These are phyloP conservation scores for Leptogaster cylindrica DNA, from an alignment of 2,888 invertebrate species.

Conservation along the genomic window DNA sequence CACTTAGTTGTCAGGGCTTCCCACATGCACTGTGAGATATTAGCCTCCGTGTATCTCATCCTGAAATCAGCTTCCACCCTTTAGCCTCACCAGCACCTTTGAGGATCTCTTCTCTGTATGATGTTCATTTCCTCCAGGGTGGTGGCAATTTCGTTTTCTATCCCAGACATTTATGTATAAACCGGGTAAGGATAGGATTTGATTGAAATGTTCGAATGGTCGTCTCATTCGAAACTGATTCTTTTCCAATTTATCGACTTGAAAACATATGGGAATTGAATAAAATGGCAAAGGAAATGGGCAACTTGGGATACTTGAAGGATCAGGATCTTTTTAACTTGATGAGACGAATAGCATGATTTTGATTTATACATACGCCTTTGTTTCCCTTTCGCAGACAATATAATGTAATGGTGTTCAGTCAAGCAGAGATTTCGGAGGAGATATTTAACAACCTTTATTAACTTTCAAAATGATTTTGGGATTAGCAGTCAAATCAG, in stretches of 20 bases:
- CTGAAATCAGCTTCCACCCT: background rate
- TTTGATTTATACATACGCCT: too few relatives aligned
- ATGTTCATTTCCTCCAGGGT: background rate
- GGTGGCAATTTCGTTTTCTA: background rate
- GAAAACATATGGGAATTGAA: background rate
- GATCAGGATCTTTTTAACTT: too few relatives aligned
- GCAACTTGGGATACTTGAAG: too few relatives aligned
- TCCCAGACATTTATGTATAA: background rate
- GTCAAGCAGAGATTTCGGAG: too few relatives aligned
- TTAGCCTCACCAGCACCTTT: background rate
- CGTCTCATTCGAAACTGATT: constrained; percentile 8
- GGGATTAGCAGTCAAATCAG: too few relatives aligned
- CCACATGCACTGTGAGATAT: constrained; percentile 31
- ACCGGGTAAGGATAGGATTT: background rate
- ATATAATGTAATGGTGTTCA: too few relatives aligned
- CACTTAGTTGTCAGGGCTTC: background rate
- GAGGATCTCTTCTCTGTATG: background rate
- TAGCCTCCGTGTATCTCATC: background rate
- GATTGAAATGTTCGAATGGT: constrained; percentile 2
- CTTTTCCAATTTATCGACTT: background rate
- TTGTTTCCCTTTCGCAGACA: too few relatives aligned
- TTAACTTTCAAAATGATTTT: too few relatives aligned
- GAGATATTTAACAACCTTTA: too few relatives aligned
- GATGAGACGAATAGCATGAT: too few relatives aligned
- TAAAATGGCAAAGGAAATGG: background rate